Base-by-base conservation (phyloP, 2,888 invertebrate species). In the Caenorhabditis doughertyi region DNA sequence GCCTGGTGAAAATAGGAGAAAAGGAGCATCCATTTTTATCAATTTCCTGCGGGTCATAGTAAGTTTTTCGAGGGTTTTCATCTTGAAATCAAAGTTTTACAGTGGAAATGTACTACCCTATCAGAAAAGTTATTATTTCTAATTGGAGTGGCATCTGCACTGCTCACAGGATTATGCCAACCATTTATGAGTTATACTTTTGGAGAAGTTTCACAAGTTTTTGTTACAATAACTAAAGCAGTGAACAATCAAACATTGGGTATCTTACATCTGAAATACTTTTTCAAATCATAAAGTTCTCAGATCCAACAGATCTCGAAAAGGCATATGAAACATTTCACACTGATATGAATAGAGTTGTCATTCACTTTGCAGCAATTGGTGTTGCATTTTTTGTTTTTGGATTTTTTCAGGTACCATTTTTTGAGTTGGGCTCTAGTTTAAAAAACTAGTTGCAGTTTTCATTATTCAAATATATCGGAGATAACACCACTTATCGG, bases 401-500 rank as follows among this genome's bases (percentile, higher is more conserved):
- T 42, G 80, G 80, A 27, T 68, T 62, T 60, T 25, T 80, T 8
- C 77, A 77, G 58, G 76, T 76, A 44, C 8, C 9, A 7, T 3
- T 55, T 32, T 39, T 42, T 2, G 0, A 23, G 3, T 16, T n/a
- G 9, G n/a, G n/a, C 16, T 62, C 16, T n/a, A n/a, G n/a, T n/a
- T n/a, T n/a, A n/a, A n/a, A 11, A 7, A 9, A 0, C 25, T 27
- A 8, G 18, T 53, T 73, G 27, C 55, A 80, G 73, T 73, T 68
- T 21, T 79, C 89, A 3, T 89, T 90, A 74, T 92, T 92, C 92
- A 89, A 90, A 83, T 87, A 88, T 16, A 89, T 92, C 2, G 91
- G 92, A 0, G 92, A 92, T 74, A 84, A 92, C 67, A 94, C 94
- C 89, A 90, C 92, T 0, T 91, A 92, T 67, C 88, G 91, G n/a